Conservation (phyloP, 2,113 vertebrate genomes). For the Phrynocephalus versicolor region DNA sequence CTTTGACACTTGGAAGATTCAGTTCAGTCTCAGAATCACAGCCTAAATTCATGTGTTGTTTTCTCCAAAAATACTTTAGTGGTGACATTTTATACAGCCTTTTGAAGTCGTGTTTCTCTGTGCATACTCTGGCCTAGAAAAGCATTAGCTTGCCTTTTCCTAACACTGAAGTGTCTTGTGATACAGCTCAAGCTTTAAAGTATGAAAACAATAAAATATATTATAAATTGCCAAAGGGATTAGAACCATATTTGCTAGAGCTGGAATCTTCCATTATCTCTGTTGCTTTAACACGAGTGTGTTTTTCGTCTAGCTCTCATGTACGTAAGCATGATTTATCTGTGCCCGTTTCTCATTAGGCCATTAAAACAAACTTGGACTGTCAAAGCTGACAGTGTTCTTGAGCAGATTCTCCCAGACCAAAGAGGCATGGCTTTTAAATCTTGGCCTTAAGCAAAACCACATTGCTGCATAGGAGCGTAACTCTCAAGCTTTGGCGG, state of each 20-base stretch:
- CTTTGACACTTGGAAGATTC: slow-evolving; percentile 20
- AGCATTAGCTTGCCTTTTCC: neutral
- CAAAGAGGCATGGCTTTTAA: slow-evolving; percentile 7
- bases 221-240: neutral
- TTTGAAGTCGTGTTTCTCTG: neutral
- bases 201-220: neutral
- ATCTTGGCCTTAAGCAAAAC: slow-evolving; percentile 22
- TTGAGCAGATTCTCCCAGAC: slow-evolving; percentile 10
- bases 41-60: neutral
- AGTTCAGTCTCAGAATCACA: slow-evolving; percentile 1
- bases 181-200: neutral
- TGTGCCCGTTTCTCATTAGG: slow-evolving; percentile 24
- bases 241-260: neutral
- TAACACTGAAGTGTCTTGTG: neutral
- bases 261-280: neutral
- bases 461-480: neutral
- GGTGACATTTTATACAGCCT: neutral
- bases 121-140: neutral
- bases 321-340: slow-evolving; percentile 22
- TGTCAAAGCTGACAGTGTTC: neutral
- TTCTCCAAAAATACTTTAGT: neutral
- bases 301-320: slow-evolving; percentile 6
- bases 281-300: slow-evolving; percentile 18
- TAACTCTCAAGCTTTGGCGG: slow-evolving; percentile 7
- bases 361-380: neutral